Evolutionary conservation across 2,113 vertebrate species (phyloP).

Genomic region (Scartelaos histophorus): DNA sequence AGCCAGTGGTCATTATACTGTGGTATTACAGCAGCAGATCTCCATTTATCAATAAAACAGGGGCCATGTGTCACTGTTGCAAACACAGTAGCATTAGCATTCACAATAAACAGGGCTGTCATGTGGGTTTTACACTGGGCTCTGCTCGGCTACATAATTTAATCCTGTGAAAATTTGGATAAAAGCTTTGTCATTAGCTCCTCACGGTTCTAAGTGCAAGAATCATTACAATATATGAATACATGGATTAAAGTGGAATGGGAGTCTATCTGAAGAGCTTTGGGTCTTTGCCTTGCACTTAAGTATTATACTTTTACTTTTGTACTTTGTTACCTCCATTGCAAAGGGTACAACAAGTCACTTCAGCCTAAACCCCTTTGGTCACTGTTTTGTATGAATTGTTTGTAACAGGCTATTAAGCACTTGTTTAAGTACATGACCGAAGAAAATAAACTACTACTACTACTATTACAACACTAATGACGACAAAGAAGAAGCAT

Average conservation of each 20-base stretch:
- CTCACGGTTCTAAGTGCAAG: conserved; percentile 23
- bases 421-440: no score
- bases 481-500: no score
- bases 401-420: no score
- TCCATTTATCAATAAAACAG: conserved; percentile 74
- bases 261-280: no score
- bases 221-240: neutral
- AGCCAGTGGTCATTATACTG: conserved; percentile 57
- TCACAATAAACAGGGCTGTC: conserved; percentile 74
- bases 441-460: no score
- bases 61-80: conserved; percentile 67
- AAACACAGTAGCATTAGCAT: conserved; percentile 73
- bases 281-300: no score
- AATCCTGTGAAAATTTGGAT: conserved; percentile 43
- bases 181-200: conserved; percentile 43
- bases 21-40: conserved; percentile 64
- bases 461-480: no score
- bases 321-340: no score
- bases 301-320: no score
- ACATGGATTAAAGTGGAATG: neutral
- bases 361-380: no score
- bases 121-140: conserved; percentile 71
- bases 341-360: no score
- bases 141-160: conserved; percentile 44
- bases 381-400: no score